Base-by-base conservation (phyloP, 2,888 invertebrate species). In the Phengaris arion region DNA sequence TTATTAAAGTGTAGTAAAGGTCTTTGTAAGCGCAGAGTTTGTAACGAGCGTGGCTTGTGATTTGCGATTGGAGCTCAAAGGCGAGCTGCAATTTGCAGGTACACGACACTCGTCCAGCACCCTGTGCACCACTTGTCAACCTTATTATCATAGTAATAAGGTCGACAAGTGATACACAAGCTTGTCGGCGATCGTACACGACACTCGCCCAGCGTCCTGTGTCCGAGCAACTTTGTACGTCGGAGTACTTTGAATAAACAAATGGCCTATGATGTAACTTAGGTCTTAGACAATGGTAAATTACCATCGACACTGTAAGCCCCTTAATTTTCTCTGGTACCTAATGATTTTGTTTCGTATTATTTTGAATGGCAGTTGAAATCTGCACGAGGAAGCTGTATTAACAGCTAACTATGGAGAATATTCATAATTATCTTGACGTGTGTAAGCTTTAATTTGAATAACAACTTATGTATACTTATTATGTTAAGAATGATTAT, bases 21-120 rank as follows among this genome's bases (percentile, higher is more conserved):
- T 64, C 64, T 64, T 64, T 64, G 64, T 64, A 35, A 64, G 64
- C 64, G 64, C 64, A 64, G 64, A 64, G 64, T 64, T 64, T 64
- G 64, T 64, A 64, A 64, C 64, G 64, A 64, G 64, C 64, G 35
- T 64, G 35, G 64, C 64, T 64, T 64, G 64, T 64, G 64, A 64
- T 64, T 64, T 64, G 64, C 64, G 64, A 64, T 64, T 64, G 45
- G 64, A 64, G 64, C 64, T 64, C 64, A 64, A 64, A 64, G 64
- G 64, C 64, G 64, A 35, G 64, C 64, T 64, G 64, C 35, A 64
- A 64, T 64, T 64, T 64, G 64, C 64, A 64, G 64, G 64, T 64
- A 64, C 59, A 35, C 64, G 64, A 52, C 52, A 52, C 52, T 35
- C 64, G 64, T 45, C 64, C 64, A 45, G 35, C 35, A 12, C 64